phyloP scores from a whole-genome alignment of 2,888 invertebrate genomes.

The Hybos culiciformis region DNA sequence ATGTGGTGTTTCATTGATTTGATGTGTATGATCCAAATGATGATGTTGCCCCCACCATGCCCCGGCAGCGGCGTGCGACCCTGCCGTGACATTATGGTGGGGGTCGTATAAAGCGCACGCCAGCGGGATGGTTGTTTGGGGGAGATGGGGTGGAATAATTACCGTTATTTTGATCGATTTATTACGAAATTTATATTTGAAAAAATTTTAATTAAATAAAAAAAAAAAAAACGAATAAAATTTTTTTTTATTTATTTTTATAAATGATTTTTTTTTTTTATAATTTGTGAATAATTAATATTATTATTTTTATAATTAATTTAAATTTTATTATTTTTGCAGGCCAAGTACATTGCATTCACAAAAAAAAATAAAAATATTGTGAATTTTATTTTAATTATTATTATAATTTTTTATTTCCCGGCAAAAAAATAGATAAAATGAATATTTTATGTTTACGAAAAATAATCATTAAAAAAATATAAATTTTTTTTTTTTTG shows the following conservation, averaged over 20 bases:
- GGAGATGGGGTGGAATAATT: slow-evolving; percentile 38
- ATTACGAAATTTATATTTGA: too few species aligned
- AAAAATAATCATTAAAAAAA: too few species aligned
- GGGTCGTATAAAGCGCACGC: slow-evolving; percentile 40
- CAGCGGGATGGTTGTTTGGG: slow-evolving; percentile 39
- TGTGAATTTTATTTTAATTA: too few species aligned
- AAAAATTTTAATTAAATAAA: too few species aligned
- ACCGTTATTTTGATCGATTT: slow-evolving; percentile 37
- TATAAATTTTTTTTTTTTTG: too few species aligned
- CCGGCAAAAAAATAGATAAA: too few species aligned
- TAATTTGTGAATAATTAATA: neutral
- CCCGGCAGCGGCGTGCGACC: slow-evolving; percentile 40
- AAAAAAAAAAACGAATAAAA: too few species aligned
- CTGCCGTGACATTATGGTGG: slow-evolving; percentile 41
- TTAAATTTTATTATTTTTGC: too few species aligned
- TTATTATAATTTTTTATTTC: too few species aligned
- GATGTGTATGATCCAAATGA: slow-evolving; percentile 36
- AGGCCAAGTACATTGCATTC: too few species aligned
- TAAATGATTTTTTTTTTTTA: neutral
- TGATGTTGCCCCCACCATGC: slow-evolving; percentile 38
- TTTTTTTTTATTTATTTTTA: slow-evolving; percentile 2
- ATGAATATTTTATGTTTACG: too few species aligned
- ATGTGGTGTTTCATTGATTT: slow-evolving; percentile 35
- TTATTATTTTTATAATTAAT: slow-evolving; percentile 3
- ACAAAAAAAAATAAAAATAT: too few species aligned